Percentiles rank a stretch among this genome's conserved stretches.
These are phyloP conservation scores for Myripristis jacobus DNA, from an alignment of 2,797 vertebrate species.

Conservation along the genomic window DNA sequence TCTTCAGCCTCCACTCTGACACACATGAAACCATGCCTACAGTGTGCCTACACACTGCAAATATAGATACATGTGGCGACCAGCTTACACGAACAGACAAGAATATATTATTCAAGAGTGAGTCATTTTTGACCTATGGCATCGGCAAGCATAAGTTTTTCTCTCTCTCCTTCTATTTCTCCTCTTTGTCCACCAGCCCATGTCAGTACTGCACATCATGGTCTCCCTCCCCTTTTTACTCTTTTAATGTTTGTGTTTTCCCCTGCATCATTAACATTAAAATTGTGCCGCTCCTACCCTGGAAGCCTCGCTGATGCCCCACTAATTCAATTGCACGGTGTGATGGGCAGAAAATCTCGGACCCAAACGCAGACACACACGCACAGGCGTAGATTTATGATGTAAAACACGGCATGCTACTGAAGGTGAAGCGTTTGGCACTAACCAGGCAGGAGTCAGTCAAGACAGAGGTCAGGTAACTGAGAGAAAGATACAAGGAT, in stretches of 20 bases:
- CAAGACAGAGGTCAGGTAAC: too few species aligned
- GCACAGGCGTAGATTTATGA: too few species aligned
- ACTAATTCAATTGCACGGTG: conserved; percentile 59
- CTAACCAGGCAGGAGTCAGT: too few species aligned
- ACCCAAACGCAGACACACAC: too few species aligned
- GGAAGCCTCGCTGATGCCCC: conserved; percentile 14
- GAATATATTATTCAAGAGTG: conserved; percentile 45
- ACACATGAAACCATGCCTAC: not conserved
- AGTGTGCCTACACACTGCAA: conserved; percentile 41
- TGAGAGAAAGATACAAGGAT: too few species aligned
- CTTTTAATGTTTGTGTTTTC: conserved; percentile 21
- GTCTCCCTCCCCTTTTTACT: conserved; percentile 35
- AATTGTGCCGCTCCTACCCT: conserved; percentile 29
- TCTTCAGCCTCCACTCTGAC: conserved; percentile 23
- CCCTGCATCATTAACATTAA: conserved; percentile 41
- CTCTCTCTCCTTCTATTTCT: not conserved
- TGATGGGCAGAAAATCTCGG: too few species aligned
- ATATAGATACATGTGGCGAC: conserved; percentile 31
- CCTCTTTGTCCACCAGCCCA: not conserved
- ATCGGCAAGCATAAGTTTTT: not conserved
- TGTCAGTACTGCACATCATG: conserved; percentile 22
- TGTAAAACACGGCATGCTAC: too few species aligned
- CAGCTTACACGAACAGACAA: conserved; percentile 32
- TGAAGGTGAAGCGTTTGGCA: too few species aligned
- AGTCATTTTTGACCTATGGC: conserved; percentile 42